phyloP scores from a whole-genome alignment of 2,888 invertebrate species.

The Oscheius sp. region DNA sequence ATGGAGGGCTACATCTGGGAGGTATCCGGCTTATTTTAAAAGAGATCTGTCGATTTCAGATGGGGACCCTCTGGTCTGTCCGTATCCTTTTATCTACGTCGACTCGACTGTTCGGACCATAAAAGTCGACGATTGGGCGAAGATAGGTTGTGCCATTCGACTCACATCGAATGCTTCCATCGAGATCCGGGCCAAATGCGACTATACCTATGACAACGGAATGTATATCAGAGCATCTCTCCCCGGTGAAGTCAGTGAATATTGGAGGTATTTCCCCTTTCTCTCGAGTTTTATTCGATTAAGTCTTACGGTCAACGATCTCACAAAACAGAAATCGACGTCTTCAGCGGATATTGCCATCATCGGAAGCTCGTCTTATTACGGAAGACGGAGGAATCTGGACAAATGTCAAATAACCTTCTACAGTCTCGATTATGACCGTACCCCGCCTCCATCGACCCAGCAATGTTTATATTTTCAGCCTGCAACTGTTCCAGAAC shows the following conservation, averaged over 20 bases:
- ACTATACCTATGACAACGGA: not conserved
- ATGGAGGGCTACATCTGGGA: not conserved
- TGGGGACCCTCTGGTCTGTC: not conserved
- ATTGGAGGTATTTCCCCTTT: slow-evolving; percentile 8
- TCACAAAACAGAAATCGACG: not conserved
- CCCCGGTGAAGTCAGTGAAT: not conserved
- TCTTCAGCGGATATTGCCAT: not conserved
- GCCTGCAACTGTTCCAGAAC: slow-evolving; percentile 12
- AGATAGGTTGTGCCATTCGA: not conserved
- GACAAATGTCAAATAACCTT: not conserved
- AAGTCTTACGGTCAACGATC: not conserved
- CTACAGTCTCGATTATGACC: not conserved
- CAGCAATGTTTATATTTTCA: not conserved
- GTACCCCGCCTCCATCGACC: not conserved
- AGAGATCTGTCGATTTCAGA: not conserved
- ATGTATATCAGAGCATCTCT: not conserved
- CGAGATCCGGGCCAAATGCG: slow-evolving; percentile 1
- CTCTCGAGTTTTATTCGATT: not conserved
- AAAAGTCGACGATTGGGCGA: not conserved
- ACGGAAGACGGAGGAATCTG: not conserved
- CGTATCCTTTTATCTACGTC: slow-evolving; percentile 6
- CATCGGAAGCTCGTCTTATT: not conserved
- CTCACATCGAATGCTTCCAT: slow-evolving; percentile 3
- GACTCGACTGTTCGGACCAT: not conserved
- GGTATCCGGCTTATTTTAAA: not conserved